Evolutionary conservation across 2,797 vertebrate species (phyloP).

Genomic region (Scarus forsteni): DNA sequence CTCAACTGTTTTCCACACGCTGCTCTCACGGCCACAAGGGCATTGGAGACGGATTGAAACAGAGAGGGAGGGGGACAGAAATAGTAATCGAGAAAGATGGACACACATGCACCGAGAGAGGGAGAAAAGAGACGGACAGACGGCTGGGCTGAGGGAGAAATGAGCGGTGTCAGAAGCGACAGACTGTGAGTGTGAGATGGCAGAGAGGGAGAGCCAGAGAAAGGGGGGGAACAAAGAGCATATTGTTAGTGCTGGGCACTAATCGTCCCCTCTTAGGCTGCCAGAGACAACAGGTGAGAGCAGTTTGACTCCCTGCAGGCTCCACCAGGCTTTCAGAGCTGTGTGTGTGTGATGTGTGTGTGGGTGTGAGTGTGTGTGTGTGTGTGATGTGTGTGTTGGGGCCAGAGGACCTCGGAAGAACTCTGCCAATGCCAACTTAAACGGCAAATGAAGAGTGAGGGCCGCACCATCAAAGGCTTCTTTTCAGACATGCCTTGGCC

Average conservation of each 20-base stretch:
- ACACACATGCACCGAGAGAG: slow-evolving; percentile 51
- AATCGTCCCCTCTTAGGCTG: slow-evolving; percentile 83
- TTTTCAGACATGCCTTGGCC: slow-evolving; percentile 64
- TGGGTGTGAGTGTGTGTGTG: slow-evolving; percentile 45
- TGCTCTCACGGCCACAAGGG: slow-evolving; percentile 68
- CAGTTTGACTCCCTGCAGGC: slow-evolving; percentile 84
- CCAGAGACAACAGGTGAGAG: slow-evolving; percentile 88
- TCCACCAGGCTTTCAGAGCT: slow-evolving; percentile 77
- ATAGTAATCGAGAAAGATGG: slow-evolving; percentile 61
- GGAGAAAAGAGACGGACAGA: slow-evolving; percentile 62
- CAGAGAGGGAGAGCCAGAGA: slow-evolving; percentile 62
- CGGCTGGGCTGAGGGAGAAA: slow-evolving; percentile 52
- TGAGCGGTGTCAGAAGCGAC: slow-evolving; percentile 67
- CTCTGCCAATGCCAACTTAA: slow-evolving; percentile 76
- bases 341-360: slow-evolving; percentile 50
- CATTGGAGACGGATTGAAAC: slow-evolving; percentile 62
- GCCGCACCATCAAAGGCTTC: slow-evolving; percentile 70
- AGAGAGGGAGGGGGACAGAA: slow-evolving; percentile 58
- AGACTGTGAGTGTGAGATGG: slow-evolving; percentile 71
- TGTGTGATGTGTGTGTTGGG: slow-evolving; percentile 33
- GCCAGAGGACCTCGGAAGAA: slow-evolving; percentile 60
- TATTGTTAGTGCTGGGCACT: slow-evolving; percentile 81
- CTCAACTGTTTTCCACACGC: slow-evolving; percentile 79
- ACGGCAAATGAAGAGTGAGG: slow-evolving; percentile 72
- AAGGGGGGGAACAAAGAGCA: slow-evolving; percentile 79